These are phyloP conservation scores for Amblyjoppa fuscipennis DNA, from an alignment of 2,888 invertebrate genomes.

Conservation along the genomic window DNA sequence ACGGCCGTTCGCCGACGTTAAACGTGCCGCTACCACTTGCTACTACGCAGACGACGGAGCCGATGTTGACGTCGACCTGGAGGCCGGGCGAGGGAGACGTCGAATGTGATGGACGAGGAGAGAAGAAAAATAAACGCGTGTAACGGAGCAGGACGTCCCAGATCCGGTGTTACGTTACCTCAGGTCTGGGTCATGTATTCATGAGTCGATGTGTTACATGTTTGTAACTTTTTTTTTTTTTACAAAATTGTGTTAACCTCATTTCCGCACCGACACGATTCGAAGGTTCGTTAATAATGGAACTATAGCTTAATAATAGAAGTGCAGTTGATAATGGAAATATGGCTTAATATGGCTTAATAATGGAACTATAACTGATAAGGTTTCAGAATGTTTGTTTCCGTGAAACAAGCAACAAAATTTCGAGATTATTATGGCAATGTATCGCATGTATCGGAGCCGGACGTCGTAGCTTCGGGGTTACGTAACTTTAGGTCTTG, in stretches of 20 bases:
- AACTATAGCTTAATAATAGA: not conserved
- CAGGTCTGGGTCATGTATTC: not conserved
- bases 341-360: not conserved
- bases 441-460: too few species aligned
- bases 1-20: constrained; percentile 62
- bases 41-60: constrained; percentile 28
- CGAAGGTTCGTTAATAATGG: not conserved
- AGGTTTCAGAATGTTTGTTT: too few species aligned
- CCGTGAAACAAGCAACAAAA: too few species aligned
- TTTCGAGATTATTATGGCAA: too few species aligned
- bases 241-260: not conserved
- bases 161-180: not conserved
- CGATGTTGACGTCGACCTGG: constrained; percentile 52
- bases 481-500: not conserved
- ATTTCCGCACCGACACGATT: not conserved
- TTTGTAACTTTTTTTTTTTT: not conserved
- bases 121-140: not conserved
- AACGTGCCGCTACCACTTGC: constrained; percentile 30
- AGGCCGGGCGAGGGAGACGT: constrained; percentile 12
- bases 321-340: not conserved
- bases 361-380: too few species aligned
- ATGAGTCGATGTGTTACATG: not conserved
- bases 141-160: not conserved
- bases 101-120: constrained; percentile 35
- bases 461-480: too few species aligned